phyloP scores from a whole-genome alignment of 2,113 vertebrate species.

The Sphyrna mokarran region DNA sequence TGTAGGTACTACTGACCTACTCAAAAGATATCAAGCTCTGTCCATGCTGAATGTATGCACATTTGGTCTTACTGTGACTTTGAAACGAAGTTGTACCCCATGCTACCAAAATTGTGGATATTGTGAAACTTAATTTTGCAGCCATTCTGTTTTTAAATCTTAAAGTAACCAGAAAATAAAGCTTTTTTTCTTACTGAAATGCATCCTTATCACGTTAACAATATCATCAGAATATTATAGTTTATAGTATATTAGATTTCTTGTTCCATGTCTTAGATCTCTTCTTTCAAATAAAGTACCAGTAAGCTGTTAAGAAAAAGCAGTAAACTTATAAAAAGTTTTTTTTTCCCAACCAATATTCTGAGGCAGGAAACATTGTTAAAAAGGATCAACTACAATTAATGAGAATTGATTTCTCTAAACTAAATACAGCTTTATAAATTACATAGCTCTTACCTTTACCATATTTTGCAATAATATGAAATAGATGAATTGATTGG shows the following conservation, averaged over 20 bases:
- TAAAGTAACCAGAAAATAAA: too few relatives aligned
- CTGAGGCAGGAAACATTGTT: neutral
- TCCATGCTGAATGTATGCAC: too few relatives aligned
- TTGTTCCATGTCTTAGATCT: neutral
- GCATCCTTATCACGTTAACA: too few relatives aligned
- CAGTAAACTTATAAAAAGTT: neutral
- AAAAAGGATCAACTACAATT: neutral
- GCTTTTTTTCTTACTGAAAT: too few relatives aligned
- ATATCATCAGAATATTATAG: too few relatives aligned
- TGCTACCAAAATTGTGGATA: too few relatives aligned
- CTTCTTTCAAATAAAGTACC: neutral
- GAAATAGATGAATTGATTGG: neutral
- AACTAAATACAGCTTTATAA: neutral
- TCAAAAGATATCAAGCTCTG: too few relatives aligned
- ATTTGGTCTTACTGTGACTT: too few relatives aligned
- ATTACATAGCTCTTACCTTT: neutral
- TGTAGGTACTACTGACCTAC: too few relatives aligned
- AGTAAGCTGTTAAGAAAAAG: neutral
- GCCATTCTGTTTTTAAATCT: too few relatives aligned
- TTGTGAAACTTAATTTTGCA: too few relatives aligned
- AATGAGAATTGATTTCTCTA: neutral
- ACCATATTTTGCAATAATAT: constrained; percentile 16
- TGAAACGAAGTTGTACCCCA: too few relatives aligned
- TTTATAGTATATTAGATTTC: neutral
- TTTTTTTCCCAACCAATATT: neutral